A percentile compares a stretch with the other conserved stretches of the same genome.
Conservation (phyloP, 2,113 vertebrate species). For the Coregonus clupeaformis region DNA sequence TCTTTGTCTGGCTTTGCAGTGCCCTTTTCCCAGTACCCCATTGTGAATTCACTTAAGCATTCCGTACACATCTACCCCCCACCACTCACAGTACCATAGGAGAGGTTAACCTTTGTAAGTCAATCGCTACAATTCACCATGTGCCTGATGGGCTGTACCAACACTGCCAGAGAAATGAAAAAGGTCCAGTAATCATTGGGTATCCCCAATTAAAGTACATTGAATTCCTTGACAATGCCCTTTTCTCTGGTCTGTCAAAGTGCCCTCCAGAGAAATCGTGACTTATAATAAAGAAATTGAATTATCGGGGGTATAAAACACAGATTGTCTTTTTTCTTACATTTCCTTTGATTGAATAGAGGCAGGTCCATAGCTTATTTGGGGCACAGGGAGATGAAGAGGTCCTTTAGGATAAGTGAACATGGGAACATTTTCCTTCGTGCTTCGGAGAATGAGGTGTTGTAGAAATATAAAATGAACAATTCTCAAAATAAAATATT, state of each 20-base stretch:
- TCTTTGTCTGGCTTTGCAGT: slow-evolving; percentile 9
- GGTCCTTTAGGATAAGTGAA: too few species aligned
- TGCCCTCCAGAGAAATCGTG: slow-evolving; percentile 5
- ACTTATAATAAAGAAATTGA: too few species aligned
- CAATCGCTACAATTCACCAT: slow-evolving; percentile 14
- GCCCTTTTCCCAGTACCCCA: background rate
- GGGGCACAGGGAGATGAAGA: too few species aligned
- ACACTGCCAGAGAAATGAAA: slow-evolving; percentile 5
- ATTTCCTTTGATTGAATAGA: slow-evolving; percentile 18
- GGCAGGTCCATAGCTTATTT: background rate
- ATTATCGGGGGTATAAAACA: slow-evolving; percentile 27
- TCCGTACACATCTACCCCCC: slow-evolving; percentile 21
- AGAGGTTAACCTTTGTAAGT: slow-evolving; percentile 26
- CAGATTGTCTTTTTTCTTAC: slow-evolving; percentile 25
- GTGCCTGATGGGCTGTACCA: slow-evolving; percentile 16
- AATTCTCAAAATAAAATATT: slow-evolving; percentile 12
- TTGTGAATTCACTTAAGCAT: slow-evolving; percentile 35
- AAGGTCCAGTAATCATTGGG: slow-evolving; percentile 25
- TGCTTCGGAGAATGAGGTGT: background rate
- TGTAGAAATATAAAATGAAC: background rate
- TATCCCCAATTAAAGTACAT: background rate
- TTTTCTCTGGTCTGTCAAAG: slow-evolving; percentile 16
- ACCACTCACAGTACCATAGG: slow-evolving; percentile 3
- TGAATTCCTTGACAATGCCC: slow-evolving; percentile 17
- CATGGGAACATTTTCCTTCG: too few species aligned